These are phyloP conservation scores for Actinemys pallida DNA, from an alignment of 2,113 vertebrate species.

Conservation along the genomic window DNA sequence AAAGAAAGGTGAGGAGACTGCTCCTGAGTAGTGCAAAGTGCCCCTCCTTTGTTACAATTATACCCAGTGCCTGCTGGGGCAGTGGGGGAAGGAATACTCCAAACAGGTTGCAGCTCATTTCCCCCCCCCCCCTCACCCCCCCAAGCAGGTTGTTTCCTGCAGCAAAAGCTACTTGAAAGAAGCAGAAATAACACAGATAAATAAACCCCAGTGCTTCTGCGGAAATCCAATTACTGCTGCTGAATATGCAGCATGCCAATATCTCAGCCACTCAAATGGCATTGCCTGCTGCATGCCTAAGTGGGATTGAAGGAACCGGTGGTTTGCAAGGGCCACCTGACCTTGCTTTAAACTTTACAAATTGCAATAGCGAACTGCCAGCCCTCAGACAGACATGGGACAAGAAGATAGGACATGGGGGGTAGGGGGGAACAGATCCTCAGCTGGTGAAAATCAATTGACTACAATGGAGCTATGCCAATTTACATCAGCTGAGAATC, in stretches of 20 bases:
- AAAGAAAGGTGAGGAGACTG: rapidly evolving
- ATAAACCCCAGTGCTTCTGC: rapidly evolving
- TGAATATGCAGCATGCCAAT: rapidly evolving
- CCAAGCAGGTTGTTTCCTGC: background rate
- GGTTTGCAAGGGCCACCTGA: background rate
- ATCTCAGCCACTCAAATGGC: rapidly evolving
- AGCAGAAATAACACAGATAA: background rate
- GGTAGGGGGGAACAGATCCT: no score
- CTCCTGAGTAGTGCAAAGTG: background rate
- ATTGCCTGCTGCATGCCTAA: background rate
- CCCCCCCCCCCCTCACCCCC: no score
- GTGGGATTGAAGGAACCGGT: rapidly evolving
- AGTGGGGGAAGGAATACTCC: background rate
- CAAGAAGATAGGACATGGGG: background rate
- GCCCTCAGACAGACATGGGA: background rate
- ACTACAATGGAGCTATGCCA: background rate
- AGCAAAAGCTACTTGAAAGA: background rate
- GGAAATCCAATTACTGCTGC: rapidly evolving
- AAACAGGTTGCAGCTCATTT: background rate
- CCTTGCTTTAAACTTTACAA: background rate
- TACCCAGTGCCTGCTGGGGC: background rate
- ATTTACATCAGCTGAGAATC: background rate
- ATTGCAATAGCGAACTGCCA: background rate
- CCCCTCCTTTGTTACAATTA: background rate
- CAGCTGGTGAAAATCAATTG: no score